Conservation (phyloP, 2,113 vertebrate species). For the Gambusia affinis region DNA sequence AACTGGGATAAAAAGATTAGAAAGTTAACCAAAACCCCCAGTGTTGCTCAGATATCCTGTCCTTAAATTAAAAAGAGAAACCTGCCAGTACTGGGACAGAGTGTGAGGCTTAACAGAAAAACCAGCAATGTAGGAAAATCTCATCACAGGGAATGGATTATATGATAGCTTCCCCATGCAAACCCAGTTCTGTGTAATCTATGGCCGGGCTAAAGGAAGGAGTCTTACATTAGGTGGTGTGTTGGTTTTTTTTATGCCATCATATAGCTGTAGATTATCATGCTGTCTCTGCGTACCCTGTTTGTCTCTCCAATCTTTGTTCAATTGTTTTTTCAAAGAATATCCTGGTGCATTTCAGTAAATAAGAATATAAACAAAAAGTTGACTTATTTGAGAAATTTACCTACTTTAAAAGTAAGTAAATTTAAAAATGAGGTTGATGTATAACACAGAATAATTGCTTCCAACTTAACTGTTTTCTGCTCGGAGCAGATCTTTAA, state of each 20-base stretch:
- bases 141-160: slow-evolving; percentile 78
- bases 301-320: slow-evolving; percentile 24
- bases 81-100: slow-evolving; percentile 55
- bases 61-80: slow-evolving; percentile 68
- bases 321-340: no score
- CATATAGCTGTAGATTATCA: slow-evolving; percentile 72
- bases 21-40: slow-evolving; percentile 52
- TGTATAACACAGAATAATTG: neutral
- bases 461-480: no score
- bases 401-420: no score
- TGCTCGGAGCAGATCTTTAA: no score
- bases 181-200: slow-evolving; percentile 76
- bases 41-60: slow-evolving; percentile 38
- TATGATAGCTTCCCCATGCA: slow-evolving; percentile 74
- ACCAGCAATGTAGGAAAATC: slow-evolving; percentile 69
- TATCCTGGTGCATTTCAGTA: no score
- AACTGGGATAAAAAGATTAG: slow-evolving; percentile 72
- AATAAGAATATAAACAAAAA: no score
- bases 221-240: slow-evolving; percentile 73
- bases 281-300: slow-evolving; percentile 38
- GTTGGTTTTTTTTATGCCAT: slow-evolving; percentile 58
- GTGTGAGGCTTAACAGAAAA: slow-evolving; percentile 46
- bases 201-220: slow-evolving; percentile 58
- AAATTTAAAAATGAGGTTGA: neutral
- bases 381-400: neutral